Evolutionary conservation across 2,113 vertebrate species (phyloP).

Genomic region (Prietella phreatophila): DNA sequence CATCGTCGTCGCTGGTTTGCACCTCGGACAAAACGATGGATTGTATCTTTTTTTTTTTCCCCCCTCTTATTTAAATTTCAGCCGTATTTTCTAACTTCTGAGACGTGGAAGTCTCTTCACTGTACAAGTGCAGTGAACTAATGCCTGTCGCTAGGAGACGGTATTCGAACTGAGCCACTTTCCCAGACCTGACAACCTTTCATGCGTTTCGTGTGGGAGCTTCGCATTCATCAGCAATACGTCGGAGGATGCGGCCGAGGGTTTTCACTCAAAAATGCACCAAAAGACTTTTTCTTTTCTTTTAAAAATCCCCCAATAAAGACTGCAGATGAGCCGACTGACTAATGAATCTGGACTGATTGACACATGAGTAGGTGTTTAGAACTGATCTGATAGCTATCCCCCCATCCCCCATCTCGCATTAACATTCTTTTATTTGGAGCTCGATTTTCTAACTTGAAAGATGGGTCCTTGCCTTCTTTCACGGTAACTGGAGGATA

Average conservation of each 20-base stretch:
- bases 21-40: background rate
- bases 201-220: background rate
- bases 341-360: background rate
- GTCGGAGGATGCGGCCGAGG: background rate
- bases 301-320: no score
- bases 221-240: no score
- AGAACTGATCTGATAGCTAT: background rate
- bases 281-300: background rate
- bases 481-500: background rate
- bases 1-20: slow-evolving; percentile 36
- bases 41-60: background rate
- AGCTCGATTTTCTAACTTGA: background rate
- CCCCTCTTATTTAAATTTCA: background rate
- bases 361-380: background rate
- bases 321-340: background rate
- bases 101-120: background rate
- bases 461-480: background rate
- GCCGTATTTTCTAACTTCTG: background rate
- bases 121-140: background rate
- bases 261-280: background rate
- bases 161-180: no score
- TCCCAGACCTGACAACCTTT: background rate
- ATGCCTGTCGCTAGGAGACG: slow-evolving; percentile 1
- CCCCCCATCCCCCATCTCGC: no score
- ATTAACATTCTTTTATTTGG: background rate